These are phyloP conservation scores for Tyrannus savana DNA, from an alignment of 2,113 vertebrate species.

Conservation along the genomic window DNA sequence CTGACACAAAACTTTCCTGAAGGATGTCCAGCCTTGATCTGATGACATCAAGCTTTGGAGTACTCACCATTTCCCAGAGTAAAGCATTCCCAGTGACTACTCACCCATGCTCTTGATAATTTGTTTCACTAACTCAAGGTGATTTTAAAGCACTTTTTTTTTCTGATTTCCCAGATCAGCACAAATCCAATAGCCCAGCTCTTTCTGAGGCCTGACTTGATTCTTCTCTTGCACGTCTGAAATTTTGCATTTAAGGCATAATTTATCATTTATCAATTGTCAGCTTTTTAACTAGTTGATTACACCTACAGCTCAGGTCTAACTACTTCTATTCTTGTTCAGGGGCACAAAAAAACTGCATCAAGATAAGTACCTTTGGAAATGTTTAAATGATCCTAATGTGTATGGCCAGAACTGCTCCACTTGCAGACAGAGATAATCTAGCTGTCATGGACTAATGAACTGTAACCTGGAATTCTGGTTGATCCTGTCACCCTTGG, in stretches of 20 bases:
- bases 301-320: neutral
- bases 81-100: neutral
- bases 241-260: neutral
- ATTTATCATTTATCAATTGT: neutral
- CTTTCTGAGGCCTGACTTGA: neutral
- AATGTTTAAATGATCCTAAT: slow-evolving; percentile 21
- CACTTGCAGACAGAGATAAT: slow-evolving; percentile 4
- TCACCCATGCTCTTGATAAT: neutral
- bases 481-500: slow-evolving; percentile 52
- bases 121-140: neutral
- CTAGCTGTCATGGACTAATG: slow-evolving; percentile 48
- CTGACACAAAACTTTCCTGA: slow-evolving; percentile 1
- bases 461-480: slow-evolving; percentile 60
- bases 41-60: slow-evolving; percentile 6
- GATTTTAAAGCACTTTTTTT: neutral
- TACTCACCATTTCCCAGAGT: neutral
- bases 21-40: slow-evolving; percentile 22
- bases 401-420: neutral
- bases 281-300: neutral
- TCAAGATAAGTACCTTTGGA: neutral
- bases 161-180: neutral
- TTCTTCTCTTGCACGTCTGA: neutral
- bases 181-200: neutral
- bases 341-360: slow-evolving; percentile 3
- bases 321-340: neutral